Evolutionary conservation across 1,140 invertebrate genomes (phyloP).

Genomic region (Drosophila busckii): DNA sequence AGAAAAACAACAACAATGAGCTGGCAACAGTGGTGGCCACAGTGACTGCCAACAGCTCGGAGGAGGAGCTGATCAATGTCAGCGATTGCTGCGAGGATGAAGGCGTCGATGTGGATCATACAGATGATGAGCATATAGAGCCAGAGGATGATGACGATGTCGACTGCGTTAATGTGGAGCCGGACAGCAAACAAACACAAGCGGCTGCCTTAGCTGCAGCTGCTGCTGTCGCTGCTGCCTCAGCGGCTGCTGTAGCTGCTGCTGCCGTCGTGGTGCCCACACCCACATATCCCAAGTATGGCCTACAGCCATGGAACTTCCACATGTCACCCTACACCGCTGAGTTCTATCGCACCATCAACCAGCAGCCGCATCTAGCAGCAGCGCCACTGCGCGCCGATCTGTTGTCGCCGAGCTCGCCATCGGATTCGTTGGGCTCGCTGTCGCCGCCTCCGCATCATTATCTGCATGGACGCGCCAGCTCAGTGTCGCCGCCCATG

Average conservation of each 20-base stretch:
- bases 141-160: slow-evolving; percentile 61
- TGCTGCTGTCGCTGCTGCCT: slow-evolving; percentile 52
- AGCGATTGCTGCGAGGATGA: slow-evolving; percentile 73
- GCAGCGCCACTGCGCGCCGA: slow-evolving; percentile 59
- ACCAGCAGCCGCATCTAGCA: slow-evolving; percentile 61
- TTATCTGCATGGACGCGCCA: slow-evolving; percentile 69
- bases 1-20: slow-evolving; percentile 80
- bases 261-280: slow-evolving; percentile 71
- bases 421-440: slow-evolving; percentile 70
- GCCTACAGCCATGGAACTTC: slow-evolving; percentile 68
- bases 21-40: neutral
- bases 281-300: slow-evolving; percentile 74
- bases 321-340: slow-evolving; percentile 75
- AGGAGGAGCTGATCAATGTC: slow-evolving; percentile 68
- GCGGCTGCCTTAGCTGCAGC: slow-evolving; percentile 61
- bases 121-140: slow-evolving; percentile 59
- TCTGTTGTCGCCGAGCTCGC: slow-evolving; percentile 69
- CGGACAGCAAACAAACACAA: slow-evolving; percentile 61
- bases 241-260: slow-evolving; percentile 48
- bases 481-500: slow-evolving; percentile 76
- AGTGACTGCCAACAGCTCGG: neutral
- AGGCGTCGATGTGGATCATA: slow-evolving; percentile 72
- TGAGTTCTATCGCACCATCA: slow-evolving; percentile 75
- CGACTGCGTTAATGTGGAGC: slow-evolving; percentile 62
- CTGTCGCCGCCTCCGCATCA: slow-evolving; percentile 74